phyloP scores from a whole-genome alignment of 2,888 invertebrate genomes.

The Scaptomyza tumidula region DNA sequence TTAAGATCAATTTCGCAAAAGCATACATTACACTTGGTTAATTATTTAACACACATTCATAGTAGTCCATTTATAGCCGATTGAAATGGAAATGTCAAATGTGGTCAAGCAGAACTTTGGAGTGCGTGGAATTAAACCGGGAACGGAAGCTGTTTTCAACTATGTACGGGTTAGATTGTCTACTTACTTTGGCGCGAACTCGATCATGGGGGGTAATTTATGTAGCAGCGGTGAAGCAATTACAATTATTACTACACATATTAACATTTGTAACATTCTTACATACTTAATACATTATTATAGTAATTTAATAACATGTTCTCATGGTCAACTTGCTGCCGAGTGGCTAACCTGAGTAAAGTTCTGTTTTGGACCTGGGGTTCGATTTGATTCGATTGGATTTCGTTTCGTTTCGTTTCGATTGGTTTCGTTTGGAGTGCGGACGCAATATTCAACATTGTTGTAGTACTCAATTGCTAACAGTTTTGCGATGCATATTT shows the following conservation, averaged over 20 bases:
- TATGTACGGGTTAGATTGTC: not conserved
- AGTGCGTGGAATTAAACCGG: conserved; percentile 43
- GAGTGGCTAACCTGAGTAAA: conserved; percentile 34
- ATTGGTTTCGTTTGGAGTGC: conserved; percentile 31
- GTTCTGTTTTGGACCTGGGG: too few species aligned
- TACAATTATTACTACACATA: conserved; percentile 80
- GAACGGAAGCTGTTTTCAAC: conserved; percentile 41
- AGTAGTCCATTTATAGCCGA: conserved; percentile 7
- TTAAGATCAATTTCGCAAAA: conserved; percentile 1
- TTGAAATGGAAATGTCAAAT: conserved; percentile 60
- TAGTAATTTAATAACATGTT: conserved; percentile 83
- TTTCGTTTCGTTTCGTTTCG: conserved; percentile 31
- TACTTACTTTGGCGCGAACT: conserved; percentile 14
- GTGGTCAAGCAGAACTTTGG: conserved; percentile 21
- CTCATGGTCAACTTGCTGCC: conserved; percentile 82
- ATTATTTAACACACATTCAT: conserved; percentile 37
- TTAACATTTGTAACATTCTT: conserved; percentile 82
- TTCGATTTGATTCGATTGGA: conserved; percentile 33
- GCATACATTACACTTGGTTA: conserved; percentile 20
- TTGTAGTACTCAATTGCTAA: conserved; percentile 23
- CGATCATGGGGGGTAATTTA: conserved; percentile 52
- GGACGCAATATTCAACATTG: conserved; percentile 36
- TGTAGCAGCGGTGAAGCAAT: conserved; percentile 57
- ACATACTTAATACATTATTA: conserved; percentile 80
- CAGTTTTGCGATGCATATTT: conserved; percentile 65